A percentile compares a stretch with the other conserved stretches of the same genome.
Evolutionary conservation across 2,113 vertebrate species (phyloP).

Genomic region (Gobius niger): DNA sequence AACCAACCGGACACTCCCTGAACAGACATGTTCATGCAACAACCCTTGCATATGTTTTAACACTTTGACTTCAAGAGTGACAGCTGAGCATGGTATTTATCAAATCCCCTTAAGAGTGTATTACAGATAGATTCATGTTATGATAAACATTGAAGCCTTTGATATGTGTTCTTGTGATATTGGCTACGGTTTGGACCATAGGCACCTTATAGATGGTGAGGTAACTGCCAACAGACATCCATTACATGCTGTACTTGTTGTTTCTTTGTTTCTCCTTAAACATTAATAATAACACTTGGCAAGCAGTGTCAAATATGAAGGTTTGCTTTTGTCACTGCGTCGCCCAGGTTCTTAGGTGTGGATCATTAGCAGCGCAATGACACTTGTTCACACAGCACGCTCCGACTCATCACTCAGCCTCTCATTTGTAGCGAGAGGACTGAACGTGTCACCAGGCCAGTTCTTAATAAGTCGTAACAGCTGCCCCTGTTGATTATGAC

Average conservation of each 20-base stretch:
- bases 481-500: constrained; percentile 74
- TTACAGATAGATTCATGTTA: neutral
- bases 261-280: neutral
- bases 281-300: neutral
- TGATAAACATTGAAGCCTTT: neutral
- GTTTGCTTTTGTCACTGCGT: constrained; percentile 29
- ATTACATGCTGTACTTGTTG: neutral
- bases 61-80: too few relatives aligned
- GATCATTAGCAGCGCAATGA: constrained; percentile 53
- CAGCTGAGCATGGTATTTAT: too few relatives aligned
- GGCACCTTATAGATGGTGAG: neutral
- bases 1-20: too few relatives aligned
- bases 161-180: neutral
- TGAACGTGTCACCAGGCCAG: constrained; percentile 65
- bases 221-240: neutral
- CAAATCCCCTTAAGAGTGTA: too few relatives aligned
- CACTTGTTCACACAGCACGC: constrained; percentile 47
- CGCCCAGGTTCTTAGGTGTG: constrained; percentile 16
- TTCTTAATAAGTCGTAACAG: constrained; percentile 75
- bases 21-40: too few relatives aligned
- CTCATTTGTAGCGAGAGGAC: constrained; percentile 68
- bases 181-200: neutral
- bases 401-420: constrained; percentile 66
- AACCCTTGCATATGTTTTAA: too few relatives aligned
- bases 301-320: constrained; percentile 15